Evolutionary conservation across 1,140 invertebrate species (phyloP), one percentile per base, ranked within the genome.

Genomic region (Eurytemora carolleeae): DNA sequence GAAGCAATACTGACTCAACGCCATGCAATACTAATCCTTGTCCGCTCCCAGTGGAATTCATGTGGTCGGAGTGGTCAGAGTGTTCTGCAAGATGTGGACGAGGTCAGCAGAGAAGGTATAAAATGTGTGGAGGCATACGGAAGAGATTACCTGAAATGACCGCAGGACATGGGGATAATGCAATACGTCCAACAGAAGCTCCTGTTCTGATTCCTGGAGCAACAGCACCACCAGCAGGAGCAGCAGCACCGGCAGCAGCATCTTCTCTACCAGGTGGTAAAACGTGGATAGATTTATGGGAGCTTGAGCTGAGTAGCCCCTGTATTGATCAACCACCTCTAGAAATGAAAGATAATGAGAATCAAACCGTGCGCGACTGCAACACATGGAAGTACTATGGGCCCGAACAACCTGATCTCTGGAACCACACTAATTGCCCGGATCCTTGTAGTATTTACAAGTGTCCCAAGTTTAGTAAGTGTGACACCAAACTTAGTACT

Each of bases 381-480:
- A 67, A 65, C 17, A 66, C 65, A 3, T 44, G 31, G 31, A 7
- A n/a, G 31, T 44, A 44, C 31, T 44, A 44, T n/a, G n/a, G n/a
- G n/a, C 31, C 31, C n/a, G 31, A 44, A 7, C n/a, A 12, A 12
- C 31, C 31, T 23, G 12, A 57, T 18, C 17, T 23, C 12, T 69
- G 68, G 68, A 58, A 65, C 54, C 63, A 58, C 52, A 60, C 57
- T 12, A 63, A 61, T 18, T 69, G 68, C 26, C 68, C 68, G 63
- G 58, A 63, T 56, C 26, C 65, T 57, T 60, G 65, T 62, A 15
- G 62, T 44, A 26, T 53, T 3, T 55, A 58, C 54, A 26, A 58
- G n/a, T 70, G 69, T 59, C 67, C 69, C 1, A 66, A 70, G 7
- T 65, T 65, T 57, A 65, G 61, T 0, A 63, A 67, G 15, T 70